Evolutionary conservation across 2,888 invertebrate genomes (phyloP).

Genomic region (Hoplodrina ambigua): DNA sequence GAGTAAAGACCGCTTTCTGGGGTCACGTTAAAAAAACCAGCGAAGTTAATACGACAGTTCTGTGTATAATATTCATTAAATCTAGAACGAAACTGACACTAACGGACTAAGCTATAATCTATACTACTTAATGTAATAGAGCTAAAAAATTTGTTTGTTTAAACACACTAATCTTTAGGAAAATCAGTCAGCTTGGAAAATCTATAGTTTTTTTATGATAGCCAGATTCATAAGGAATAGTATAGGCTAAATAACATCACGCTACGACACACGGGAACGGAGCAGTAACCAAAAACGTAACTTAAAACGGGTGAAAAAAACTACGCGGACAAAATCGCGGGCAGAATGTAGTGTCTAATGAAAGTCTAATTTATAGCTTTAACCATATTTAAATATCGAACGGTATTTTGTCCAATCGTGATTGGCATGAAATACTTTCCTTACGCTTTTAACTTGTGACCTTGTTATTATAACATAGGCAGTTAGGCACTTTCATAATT

Average conservation of each 20-base stretch:
- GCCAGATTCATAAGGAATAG: no score
- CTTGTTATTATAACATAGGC: slow-evolving; percentile 20
- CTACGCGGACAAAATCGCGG: no score
- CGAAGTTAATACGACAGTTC: slow-evolving; percentile 9
- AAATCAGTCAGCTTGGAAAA: no score
- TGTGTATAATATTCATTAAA: slow-evolving; percentile 8
- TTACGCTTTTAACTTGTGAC: slow-evolving; percentile 11
- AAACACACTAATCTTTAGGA: no score
- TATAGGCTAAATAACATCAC: no score
- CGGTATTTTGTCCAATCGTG: slow-evolving; percentile 19
- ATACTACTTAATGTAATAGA: no score
- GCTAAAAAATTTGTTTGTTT: no score
- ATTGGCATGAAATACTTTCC: slow-evolving; percentile 29
- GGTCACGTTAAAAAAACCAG: background rate
- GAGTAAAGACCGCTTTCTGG: no score
- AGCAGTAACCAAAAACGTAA: no score
- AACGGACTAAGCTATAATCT: background rate
- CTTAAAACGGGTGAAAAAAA: no score
- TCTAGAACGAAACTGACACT: slow-evolving; percentile 41
- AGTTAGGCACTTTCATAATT: slow-evolving; percentile 36
- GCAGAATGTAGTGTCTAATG: slow-evolving; percentile 1
- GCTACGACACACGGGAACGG: no score
- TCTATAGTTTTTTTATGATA: no score
- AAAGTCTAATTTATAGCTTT: slow-evolving; percentile 19
- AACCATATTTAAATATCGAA: slow-evolving; percentile 35